Base-by-base conservation (phyloP, 2,888 invertebrate species). In the Morpho deidamia region DNA sequence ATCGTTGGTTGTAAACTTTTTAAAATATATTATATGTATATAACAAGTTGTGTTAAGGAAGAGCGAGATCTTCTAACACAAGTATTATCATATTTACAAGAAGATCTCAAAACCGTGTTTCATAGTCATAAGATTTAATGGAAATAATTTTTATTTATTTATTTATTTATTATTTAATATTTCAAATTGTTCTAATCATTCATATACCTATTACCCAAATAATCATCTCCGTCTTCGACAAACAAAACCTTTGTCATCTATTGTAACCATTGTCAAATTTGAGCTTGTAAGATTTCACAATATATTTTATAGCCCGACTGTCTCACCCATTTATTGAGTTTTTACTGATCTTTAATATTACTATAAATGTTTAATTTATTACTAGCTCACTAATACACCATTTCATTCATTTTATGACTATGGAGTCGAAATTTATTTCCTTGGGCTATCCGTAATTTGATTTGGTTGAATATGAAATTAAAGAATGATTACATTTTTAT, bases 361-460 rank as follows among this genome's bases (percentile, higher is more conserved):
- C 79, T 71, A 82, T 85, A 85, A 85, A 85, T 84, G 73, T 78
- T 71, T 80, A 82, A 77, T 86, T 86, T 86, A 86, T 83, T 70
- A 70, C 76, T 65, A 63, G 66, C 67, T 67, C 74, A 72, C 81
- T 84, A 83, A 84, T 83, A 80, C 73, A 77, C 76, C 72, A 82
- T 84, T 83, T 78, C 78, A 74, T 81, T 75, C 75, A 71, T 78
- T 86, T 84, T 85, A 84, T 82, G 72, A 71, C 79, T 68, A 68
- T 68, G 64, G 70, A 65, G 73, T 72, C 68, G 70, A 75, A 80
- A 81, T 83, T 82, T 84, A 84, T 82, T 71, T 72, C 74, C 71
- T 66, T 71, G 68, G 71, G 72, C 76, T 73, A 69, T 78, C 72
- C 71, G 77, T 82, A 77, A 81, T 81, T 82, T 75, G 77, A 81